Percentiles rank a stretch among this genome's conserved stretches.
Evolutionary conservation across 1,140 invertebrate species (phyloP).

Genomic region (Brachionus calyciflorus): DNA sequence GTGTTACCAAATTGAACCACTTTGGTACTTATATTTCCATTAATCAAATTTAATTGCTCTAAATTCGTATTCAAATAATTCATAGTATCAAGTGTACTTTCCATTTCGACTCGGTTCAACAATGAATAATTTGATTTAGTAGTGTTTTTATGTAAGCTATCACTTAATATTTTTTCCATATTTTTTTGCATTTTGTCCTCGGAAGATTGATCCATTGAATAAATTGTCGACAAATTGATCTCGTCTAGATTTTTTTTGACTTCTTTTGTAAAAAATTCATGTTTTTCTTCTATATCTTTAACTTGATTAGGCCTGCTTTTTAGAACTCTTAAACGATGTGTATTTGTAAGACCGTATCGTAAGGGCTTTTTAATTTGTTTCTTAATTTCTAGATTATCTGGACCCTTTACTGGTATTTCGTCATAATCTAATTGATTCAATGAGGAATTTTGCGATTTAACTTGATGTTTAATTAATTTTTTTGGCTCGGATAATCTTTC

Average conservation of each 20-base stretch:
- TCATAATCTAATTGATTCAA: background rate
- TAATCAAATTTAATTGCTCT: slow-evolving; percentile 3
- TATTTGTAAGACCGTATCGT: slow-evolving; percentile 14
- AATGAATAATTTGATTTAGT: slow-evolving; percentile 7
- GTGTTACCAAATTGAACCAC: slow-evolving; percentile 41
- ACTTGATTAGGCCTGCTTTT: background rate
- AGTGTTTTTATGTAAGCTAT: background rate
- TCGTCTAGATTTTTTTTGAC: slow-evolving; percentile 32
- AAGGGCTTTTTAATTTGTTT: slow-evolving; percentile 6
- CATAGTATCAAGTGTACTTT: slow-evolving; percentile 41
- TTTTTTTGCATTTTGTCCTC: background rate
- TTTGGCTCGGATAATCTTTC: slow-evolving; percentile 26
- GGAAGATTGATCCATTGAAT: background rate
- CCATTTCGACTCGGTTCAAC: slow-evolving; percentile 44
- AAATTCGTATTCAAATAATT: slow-evolving; percentile 39
- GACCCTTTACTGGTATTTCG: slow-evolving; percentile 4
- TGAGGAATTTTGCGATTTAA: background rate
- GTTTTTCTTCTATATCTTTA: background rate
- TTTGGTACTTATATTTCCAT: background rate
- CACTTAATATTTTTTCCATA: background rate
- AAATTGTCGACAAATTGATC: background rate
- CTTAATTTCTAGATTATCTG: slow-evolving; percentile 10
- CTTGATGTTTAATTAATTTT: background rate
- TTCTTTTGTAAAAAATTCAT: background rate
- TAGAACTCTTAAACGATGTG: slow-evolving; percentile 26